Conservation (phyloP, 2,888 invertebrate genomes). For the Drosophila antonietae region DNA sequence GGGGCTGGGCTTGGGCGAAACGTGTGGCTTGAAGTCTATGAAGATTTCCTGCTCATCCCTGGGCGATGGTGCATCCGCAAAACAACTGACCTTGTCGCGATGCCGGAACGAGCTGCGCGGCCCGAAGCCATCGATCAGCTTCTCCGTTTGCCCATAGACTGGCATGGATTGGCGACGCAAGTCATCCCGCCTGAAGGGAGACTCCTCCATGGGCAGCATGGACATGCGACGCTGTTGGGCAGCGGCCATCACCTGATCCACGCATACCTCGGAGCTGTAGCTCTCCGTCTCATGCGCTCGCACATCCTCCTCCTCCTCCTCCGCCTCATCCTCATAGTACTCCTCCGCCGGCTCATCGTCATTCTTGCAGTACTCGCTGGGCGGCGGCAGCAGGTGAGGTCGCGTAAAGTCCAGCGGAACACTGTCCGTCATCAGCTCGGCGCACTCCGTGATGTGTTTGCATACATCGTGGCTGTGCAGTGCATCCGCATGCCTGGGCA, state of each 20-base stretch:
- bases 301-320: constrained; percentile 57
- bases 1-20: constrained; percentile 88
- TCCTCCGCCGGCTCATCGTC: constrained; percentile 71
- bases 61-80: constrained; percentile 38
- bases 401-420: constrained; percentile 75
- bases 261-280: constrained; percentile 68
- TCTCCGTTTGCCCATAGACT: constrained; percentile 78
- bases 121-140: constrained; percentile 75
- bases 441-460: constrained; percentile 83
- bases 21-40: constrained; percentile 93
- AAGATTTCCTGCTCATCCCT: constrained; percentile 91
- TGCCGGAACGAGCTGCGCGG: constrained; percentile 72
- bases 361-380: constrained; percentile 74
- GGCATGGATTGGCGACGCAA: constrained; percentile 81
- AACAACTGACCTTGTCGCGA: constrained; percentile 67
- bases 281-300: constrained; percentile 67
- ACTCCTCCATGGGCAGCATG: constrained; percentile 69
- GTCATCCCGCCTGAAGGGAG: constrained; percentile 79
- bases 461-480: constrained; percentile 82
- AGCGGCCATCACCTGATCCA: constrained; percentile 30
- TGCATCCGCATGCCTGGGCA: constrained; percentile 81
- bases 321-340: constrained; percentile 56
- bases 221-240: constrained; percentile 74
- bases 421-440: constrained; percentile 80
- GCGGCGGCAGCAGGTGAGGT: constrained; percentile 74